Evolutionary conservation across 1,140 invertebrate genomes (phyloP).

Genomic region (Panulirus ornatus): DNA sequence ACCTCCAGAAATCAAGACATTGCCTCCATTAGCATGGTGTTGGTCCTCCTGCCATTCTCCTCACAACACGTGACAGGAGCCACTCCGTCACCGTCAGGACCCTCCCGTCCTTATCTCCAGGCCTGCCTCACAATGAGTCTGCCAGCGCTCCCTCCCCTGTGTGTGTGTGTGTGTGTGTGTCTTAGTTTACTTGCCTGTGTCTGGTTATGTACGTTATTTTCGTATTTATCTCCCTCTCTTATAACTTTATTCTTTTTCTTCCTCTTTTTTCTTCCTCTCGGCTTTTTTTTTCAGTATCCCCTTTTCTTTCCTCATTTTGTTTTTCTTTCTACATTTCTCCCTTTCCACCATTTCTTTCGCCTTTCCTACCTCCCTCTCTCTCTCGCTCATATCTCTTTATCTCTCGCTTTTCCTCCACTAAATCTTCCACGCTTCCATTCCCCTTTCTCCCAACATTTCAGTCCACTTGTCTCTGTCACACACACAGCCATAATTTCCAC

Average conservation of each 20-base stretch:
- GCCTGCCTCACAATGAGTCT: neutral
- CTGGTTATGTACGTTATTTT: neutral
- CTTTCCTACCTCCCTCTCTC: too few species aligned
- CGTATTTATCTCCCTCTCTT: constrained; percentile 20
- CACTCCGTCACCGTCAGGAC: neutral
- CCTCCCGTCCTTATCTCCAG: neutral
- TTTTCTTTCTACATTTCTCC: neutral
- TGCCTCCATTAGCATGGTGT: neutral
- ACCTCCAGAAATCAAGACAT: neutral
- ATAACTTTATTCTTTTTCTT: too few species aligned
- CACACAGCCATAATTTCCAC: too few species aligned
- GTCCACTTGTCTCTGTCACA: too few species aligned
- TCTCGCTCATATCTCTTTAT: too few species aligned
- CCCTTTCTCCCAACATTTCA: too few species aligned
- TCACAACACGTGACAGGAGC: neutral
- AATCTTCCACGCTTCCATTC: too few species aligned
- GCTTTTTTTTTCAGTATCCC: neutral
- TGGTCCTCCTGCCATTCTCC: neutral
- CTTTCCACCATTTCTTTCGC: neutral
- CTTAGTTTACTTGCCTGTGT: neutral
- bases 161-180: constrained; percentile 20
- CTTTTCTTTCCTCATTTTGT: neutral
- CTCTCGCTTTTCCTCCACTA: too few species aligned
- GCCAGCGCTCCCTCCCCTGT: too few species aligned
- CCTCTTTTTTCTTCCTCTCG: neutral